Evolutionary conservation across 2,113 vertebrate species (phyloP), one percentile per base, ranked within the genome.

Genomic region (Melanerpes aurifrons): DNA sequence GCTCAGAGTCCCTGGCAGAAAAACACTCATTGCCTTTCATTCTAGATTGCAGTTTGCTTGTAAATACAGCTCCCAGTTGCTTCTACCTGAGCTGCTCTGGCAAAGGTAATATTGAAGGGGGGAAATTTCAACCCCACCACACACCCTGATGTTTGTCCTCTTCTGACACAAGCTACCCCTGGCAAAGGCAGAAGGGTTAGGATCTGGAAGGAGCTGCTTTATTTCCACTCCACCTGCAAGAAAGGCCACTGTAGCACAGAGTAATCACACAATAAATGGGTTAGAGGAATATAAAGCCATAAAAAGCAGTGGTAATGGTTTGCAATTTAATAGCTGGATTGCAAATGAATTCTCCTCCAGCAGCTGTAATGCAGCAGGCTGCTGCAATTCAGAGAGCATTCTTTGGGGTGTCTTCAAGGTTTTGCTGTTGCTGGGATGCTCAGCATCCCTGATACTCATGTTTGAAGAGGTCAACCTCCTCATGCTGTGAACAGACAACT

Each of bases 251-350:
- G 67, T 94, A 96, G 94, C 64, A 57, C 73, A n/a, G 82, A 83
- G 92, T 95, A 98, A 97, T 97, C 95, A 94, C 96, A 91, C 91
- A 94, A 97, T 97, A 97, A 97, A 97, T 97, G 97, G 96, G 96
- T 97, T 93, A 87, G 94, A 95, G 92, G 94, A 86, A 95, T 96
- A 96, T 94, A 96, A 96, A 97, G 92, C 95, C 50, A 62, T 97
- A 97, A 98, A 43, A 97, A 96, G 95, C 85, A 69, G 93, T 82
- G 85, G 94, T 96, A 97, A 98, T 95, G 96, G 95, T 93, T 96
- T 97, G 96, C 97, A 95, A 74, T 96, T 97, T 98, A 97, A 98
- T 96, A 97, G 97, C 96, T 89, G 90, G 93, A 96, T 97, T 97
- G 95, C 95, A 97, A 97, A 97, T 97, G 96, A 96, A 95, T 88